Conservation (phyloP, 2,888 invertebrate species). For the Drosophila antonietae region DNA sequence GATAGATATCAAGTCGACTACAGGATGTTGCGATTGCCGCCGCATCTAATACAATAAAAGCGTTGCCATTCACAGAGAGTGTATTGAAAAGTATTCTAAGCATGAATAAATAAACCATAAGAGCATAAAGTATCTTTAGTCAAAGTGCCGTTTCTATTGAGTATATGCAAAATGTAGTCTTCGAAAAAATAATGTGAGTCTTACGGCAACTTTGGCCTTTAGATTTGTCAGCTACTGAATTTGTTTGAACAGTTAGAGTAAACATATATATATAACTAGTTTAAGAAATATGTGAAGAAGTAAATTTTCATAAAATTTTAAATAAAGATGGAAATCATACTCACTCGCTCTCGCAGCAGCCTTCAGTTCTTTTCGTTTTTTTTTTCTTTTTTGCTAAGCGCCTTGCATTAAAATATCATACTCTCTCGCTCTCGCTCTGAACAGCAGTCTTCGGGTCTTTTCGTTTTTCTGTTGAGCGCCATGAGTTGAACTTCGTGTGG, state of each 20-base stretch:
- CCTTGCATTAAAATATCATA: too few species aligned
- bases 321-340: too few species aligned
- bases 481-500: too few species aligned
- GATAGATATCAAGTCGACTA: background rate
- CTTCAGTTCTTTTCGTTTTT: too few species aligned
- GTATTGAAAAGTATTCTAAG: constrained; percentile 10
- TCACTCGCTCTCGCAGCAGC: too few species aligned
- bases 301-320: too few species aligned
- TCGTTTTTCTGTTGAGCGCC: too few species aligned
- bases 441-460: too few species aligned
- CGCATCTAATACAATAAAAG: constrained; percentile 43
- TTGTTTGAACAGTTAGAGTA: background rate
- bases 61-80: constrained; percentile 6
- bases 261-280: accelerated
- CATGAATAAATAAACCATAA: constrained; percentile 1
- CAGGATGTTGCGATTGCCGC: background rate
- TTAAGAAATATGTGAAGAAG: background rate
- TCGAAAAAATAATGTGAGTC: background rate
- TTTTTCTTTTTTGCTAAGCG: too few species aligned
- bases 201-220: background rate
- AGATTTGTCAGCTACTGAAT: background rate
- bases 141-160: background rate
- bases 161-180: background rate
- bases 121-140: constrained; percentile 1
- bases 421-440: too few species aligned